Percentiles rank a stretch among this genome's conserved stretches.
Conservation (phyloP, 1,140 invertebrate species). For the Drosophila novamexicana region DNA sequence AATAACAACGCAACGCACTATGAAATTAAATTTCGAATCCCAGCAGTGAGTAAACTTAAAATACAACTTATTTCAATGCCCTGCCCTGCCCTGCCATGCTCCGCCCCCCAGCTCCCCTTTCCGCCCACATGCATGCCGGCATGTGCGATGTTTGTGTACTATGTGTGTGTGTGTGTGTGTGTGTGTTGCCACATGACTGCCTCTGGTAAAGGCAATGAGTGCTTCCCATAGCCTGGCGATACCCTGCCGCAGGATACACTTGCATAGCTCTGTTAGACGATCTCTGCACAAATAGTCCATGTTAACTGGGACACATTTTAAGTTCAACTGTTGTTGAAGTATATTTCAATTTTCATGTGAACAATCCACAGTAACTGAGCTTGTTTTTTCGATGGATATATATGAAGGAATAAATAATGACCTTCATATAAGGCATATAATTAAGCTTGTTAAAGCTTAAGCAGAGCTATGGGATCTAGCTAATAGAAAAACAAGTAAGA, state of each 20-base stretch:
- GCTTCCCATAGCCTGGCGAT: slow-evolving; percentile 40
- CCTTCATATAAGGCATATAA: too few species aligned
- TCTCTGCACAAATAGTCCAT: too few species aligned
- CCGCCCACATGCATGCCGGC: background rate
- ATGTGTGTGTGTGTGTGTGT: slow-evolving; percentile 16
- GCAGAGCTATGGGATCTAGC: too few species aligned
- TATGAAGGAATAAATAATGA: too few species aligned
- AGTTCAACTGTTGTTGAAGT: too few species aligned
- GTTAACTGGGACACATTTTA: too few species aligned
- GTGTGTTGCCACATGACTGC: slow-evolving; percentile 76
- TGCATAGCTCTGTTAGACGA: background rate
- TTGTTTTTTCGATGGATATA: too few species aligned
- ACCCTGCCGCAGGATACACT: slow-evolving; percentile 29
- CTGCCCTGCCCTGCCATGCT: background rate
- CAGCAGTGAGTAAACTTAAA: slow-evolving; percentile 82
- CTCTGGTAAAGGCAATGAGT: slow-evolving; percentile 54
- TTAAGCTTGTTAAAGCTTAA: too few species aligned
- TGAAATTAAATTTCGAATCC: slow-evolving; percentile 82
- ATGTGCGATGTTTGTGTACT: background rate
- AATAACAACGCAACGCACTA: slow-evolving; percentile 82
- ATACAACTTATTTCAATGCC: slow-evolving; percentile 76
- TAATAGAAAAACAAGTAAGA: too few species aligned
- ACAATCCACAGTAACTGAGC: too few species aligned
- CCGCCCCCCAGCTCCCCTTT: background rate
- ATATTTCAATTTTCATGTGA: too few species aligned